Conservation (phyloP, 1,140 invertebrate species). For the Trichonephila clavipes region DNA sequence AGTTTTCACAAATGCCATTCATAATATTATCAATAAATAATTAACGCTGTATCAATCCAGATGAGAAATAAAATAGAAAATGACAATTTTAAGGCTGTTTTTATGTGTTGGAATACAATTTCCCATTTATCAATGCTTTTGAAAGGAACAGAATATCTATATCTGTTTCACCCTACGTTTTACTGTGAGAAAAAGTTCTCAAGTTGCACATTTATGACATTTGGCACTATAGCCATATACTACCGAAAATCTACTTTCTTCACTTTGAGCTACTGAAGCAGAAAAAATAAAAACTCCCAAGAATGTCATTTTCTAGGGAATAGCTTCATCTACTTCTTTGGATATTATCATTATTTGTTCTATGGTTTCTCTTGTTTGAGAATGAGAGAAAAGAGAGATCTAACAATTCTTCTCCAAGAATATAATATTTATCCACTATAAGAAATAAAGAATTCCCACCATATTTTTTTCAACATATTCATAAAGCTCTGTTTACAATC, state of each 20-base stretch:
- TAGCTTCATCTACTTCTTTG: slow-evolving; percentile 16
- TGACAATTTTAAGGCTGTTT: no score
- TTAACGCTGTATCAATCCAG: no score
- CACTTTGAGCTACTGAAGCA: not conserved
- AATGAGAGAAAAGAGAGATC: not conserved
- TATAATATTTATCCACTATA: not conserved
- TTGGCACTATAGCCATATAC: not conserved
- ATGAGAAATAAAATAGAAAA: no score
- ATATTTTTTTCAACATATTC: not conserved
- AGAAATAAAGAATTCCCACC: not conserved
- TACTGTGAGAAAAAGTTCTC: no score
- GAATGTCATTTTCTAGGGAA: not conserved
- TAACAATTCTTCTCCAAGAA: not conserved
- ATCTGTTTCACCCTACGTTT: no score
- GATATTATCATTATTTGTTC: slow-evolving; percentile 41
- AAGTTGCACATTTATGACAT: not conserved
- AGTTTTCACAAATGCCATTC: no score
- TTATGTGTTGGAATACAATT: no score
- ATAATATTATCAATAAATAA: no score
- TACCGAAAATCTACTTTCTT: not conserved
- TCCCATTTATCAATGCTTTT: no score
- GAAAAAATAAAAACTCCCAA: slow-evolving; percentile 2
- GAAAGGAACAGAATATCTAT: no score
- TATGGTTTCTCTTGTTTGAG: not conserved
- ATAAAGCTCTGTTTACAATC: not conserved